phyloP scores from a whole-genome alignment of 1,140 invertebrate genomes.

The Anadara kagoshimensis region DNA sequence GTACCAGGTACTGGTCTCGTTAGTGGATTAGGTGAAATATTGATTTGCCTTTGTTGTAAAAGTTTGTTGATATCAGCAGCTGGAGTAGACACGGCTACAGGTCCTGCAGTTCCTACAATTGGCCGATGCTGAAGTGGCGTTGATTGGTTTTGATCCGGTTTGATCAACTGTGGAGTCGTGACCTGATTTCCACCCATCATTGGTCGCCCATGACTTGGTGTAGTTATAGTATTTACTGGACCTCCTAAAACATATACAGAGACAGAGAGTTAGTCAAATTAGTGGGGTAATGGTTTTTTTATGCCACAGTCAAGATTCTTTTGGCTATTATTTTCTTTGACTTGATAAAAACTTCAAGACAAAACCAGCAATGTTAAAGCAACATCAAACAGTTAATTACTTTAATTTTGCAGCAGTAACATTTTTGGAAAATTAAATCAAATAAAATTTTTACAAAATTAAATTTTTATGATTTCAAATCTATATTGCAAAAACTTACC shows the following conservation, averaged over 20 bases:
- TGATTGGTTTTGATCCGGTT: slow-evolving; percentile 2
- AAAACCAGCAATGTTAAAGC: no score
- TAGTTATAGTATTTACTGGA: background rate
- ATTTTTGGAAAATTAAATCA: no score
- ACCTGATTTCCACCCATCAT: background rate
- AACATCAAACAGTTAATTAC: no score
- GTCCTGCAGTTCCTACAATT: slow-evolving; percentile 24
- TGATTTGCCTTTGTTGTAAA: slow-evolving; percentile 46
- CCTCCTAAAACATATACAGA: background rate
- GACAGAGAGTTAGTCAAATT: background rate
- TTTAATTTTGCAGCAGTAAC: no score
- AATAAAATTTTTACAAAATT: no score
- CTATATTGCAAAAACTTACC: no score
- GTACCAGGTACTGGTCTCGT: slow-evolving; percentile 43
- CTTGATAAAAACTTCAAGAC: background rate
- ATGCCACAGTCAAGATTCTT: no score
- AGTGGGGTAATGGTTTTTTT: background rate
- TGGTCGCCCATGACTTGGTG: slow-evolving; percentile 1
- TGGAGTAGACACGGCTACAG: background rate
- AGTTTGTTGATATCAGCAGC: slow-evolving; percentile 49
- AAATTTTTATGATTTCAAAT: no score
- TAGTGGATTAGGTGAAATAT: slow-evolving; percentile 36
- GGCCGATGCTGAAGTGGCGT: slow-evolving; percentile 19
- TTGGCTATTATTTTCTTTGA: background rate
- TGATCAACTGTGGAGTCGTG: background rate